phyloP scores from a whole-genome alignment of 2,797 vertebrate species.

The Prionace glauca region DNA sequence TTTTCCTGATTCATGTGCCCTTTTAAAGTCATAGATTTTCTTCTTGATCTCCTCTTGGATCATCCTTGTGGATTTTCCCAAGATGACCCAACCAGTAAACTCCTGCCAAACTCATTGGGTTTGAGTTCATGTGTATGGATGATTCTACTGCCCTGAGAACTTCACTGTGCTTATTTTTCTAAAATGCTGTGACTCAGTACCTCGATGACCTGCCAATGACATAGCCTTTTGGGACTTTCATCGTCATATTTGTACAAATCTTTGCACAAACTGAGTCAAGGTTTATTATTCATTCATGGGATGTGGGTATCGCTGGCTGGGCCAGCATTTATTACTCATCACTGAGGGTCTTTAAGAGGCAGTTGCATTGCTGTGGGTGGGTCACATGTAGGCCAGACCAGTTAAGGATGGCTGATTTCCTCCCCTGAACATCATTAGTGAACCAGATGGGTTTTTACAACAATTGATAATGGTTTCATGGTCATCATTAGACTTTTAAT shows the following conservation, averaged over 20 bases:
- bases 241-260: not conserved
- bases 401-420: no score
- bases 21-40: not conserved
- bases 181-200: not conserved
- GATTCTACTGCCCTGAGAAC: not conserved
- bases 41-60: not conserved
- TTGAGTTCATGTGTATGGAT: not conserved
- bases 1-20: not conserved
- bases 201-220: not conserved
- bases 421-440: no score
- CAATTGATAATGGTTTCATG: no score
- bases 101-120: not conserved
- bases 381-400: no score
- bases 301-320: no score
- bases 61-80: not conserved
- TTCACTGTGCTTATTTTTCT: not conserved
- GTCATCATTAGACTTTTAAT: no score
- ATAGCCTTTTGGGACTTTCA: not conserved
- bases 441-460: no score
- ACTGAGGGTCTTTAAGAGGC: no score
- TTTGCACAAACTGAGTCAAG: not conserved
- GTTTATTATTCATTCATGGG: no score
- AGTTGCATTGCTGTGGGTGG: no score
- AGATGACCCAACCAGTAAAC: not conserved
- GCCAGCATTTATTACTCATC: no score